Evolutionary conservation across 2,888 invertebrate genomes (phyloP), one percentile per base, ranked within the genome.

Genomic region (Catocala fraxini): DNA sequence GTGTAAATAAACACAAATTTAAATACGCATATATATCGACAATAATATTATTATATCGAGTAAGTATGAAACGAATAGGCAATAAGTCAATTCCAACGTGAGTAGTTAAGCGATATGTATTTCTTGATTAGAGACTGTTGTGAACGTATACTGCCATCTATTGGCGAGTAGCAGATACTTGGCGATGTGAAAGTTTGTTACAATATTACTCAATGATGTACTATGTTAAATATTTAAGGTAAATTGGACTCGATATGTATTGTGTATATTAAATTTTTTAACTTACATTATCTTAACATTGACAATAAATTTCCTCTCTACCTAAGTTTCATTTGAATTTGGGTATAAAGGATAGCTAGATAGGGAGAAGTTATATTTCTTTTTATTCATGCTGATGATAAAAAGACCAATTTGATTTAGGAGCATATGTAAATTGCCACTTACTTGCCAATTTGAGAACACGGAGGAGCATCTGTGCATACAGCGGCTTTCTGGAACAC

Each of bases 371-470:
- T 15, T 15, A 15, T 15, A 15, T 15, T 1, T 2, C 15, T 15
- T 15, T 25, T 25, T 25, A 25, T 25, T 25, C 3, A 25, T 25
- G 25, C 25, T 4, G 25, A 25, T 25, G 25, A 4, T 1, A 25
- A 25, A 25, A 25, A 25, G 25, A 4, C 25, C 3, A 3, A 3
- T 39, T 39, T 39, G 35, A 39, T 9, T 7, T 39, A 7, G 35
- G 2, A 39, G 9, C 9, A 39, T 39, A 39, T 9, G 35, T 7
- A 48, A 43, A 25, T 13, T n/a, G 4, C 1, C 5, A 65, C 95
- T 89, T 91, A 98, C 97, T 95, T 96, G 86, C 98, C 98, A 73
- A 98, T 96, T 68, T 94, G 87, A 4, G 98, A 97, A 87, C 98
- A 98, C 5, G 95, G 95, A 4, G 95, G 94, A 5, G 96, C 96